Conservation (phyloP, 2,888 invertebrate genomes). For the Polyommatus icarus region DNA sequence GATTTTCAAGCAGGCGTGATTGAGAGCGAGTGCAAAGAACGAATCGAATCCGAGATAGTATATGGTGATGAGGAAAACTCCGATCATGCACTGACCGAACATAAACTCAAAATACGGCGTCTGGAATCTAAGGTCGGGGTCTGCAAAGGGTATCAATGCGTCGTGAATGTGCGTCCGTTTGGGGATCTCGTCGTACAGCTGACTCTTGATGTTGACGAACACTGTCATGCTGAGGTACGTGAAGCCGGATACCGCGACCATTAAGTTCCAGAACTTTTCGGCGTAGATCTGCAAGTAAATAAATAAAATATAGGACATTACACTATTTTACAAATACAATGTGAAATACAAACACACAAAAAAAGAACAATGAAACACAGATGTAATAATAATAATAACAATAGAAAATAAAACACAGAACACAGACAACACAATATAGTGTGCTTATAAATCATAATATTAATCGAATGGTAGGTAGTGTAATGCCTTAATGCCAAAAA, state of each 20-base stretch:
- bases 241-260: not conserved
- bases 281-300: not conserved
- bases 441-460: no score
- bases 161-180: not conserved
- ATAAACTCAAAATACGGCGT: conserved; percentile 12
- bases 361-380: no score
- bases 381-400: no score
- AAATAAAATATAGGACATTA: no score
- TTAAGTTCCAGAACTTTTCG: not conserved
- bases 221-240: not conserved
- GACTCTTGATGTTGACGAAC: conserved; percentile 20
- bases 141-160: not conserved
- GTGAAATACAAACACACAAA: no score
- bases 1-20: conserved; percentile 24
- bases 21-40: not conserved
- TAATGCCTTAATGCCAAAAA: no score
- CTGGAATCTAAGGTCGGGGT: not conserved
- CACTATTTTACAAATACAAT: no score
- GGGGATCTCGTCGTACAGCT: not conserved
- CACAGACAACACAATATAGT: no score
- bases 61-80: not conserved
- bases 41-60: conserved; percentile 9
- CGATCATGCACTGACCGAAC: not conserved
- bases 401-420: no score
- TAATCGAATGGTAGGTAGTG: no score